Percentiles rank a stretch among this genome's conserved stretches.
Conservation (phyloP, 2,797 vertebrate genomes). For the Austrolebias charrua region DNA sequence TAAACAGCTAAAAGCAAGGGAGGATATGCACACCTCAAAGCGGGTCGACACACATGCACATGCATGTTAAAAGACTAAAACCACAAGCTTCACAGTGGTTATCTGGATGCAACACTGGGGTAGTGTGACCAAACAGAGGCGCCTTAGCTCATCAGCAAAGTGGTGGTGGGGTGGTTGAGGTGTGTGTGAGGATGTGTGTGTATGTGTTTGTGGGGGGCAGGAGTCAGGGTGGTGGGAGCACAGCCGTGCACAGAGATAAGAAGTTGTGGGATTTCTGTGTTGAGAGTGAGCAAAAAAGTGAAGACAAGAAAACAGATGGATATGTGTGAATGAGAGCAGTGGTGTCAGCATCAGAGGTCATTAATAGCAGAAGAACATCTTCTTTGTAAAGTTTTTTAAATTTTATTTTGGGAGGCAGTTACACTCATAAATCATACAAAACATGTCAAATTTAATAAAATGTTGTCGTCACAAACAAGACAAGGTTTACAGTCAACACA, state of each 20-base stretch:
- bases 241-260: conserved; percentile 76
- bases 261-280: conserved; percentile 73
- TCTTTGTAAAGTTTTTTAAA: neutral
- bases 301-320: conserved; percentile 67
- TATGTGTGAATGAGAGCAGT: conserved; percentile 19
- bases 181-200: conserved; percentile 19
- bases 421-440: too few species aligned
- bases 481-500: conserved; percentile 36
- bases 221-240: conserved; percentile 51
- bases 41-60: conserved; percentile 6
- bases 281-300: conserved; percentile 51
- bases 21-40: conserved; percentile 35
- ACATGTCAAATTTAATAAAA: too few species aligned
- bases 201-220: conserved; percentile 12
- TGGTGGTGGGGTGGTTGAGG: conserved; percentile 4
- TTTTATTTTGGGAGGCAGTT: too few species aligned
- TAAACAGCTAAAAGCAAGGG: conserved; percentile 5
- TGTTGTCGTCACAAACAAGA: conserved; percentile 10
- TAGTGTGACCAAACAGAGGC: conserved; percentile 67
- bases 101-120: conserved; percentile 74
- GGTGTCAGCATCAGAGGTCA: conserved; percentile 14
- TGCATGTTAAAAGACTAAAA: conserved; percentile 37
- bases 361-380: conserved; percentile 12
- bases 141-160: conserved; percentile 55
- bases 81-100: conserved; percentile 69